Conservation (phyloP, 2,113 vertebrate genomes). For the Notothenia rossii region DNA sequence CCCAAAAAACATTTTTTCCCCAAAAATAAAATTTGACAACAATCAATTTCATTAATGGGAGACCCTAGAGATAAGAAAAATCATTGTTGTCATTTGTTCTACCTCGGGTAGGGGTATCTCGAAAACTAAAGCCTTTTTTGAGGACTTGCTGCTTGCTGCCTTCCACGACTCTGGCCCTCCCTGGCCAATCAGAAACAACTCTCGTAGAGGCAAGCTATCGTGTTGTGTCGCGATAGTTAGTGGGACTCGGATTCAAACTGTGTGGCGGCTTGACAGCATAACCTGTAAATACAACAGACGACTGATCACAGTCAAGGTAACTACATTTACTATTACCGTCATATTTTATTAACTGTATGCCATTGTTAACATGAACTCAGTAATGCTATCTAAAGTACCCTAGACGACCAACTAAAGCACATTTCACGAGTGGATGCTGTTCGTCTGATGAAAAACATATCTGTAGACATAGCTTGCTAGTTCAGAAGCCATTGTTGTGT, state of each 20-base stretch:
- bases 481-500: background rate
- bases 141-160: too few species aligned
- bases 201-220: background rate
- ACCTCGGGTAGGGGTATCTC: too few species aligned
- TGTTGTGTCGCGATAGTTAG: slow-evolving; percentile 36
- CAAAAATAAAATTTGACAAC: too few species aligned
- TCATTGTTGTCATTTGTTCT: too few species aligned
- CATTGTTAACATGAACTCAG: fast-evolving
- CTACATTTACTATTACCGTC: background rate
- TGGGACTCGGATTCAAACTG: slow-evolving; percentile 29
- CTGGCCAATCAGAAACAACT: background rate
- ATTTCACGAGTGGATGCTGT: background rate
- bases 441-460: background rate
- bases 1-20: too few species aligned
- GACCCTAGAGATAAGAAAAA: too few species aligned
- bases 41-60: too few species aligned
- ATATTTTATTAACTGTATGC: background rate
- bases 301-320: slow-evolving; percentile 24
- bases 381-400: too few species aligned
- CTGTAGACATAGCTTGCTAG: too few species aligned
- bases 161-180: too few species aligned
- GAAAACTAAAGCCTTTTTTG: too few species aligned
- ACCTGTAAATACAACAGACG: too few species aligned
- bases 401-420: background rate
- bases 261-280: slow-evolving; percentile 18